Percentiles rank a stretch among this genome's conserved stretches.
Evolutionary conservation across 2,888 invertebrate species (phyloP).

Genomic region (Hemaris fuciformis): DNA sequence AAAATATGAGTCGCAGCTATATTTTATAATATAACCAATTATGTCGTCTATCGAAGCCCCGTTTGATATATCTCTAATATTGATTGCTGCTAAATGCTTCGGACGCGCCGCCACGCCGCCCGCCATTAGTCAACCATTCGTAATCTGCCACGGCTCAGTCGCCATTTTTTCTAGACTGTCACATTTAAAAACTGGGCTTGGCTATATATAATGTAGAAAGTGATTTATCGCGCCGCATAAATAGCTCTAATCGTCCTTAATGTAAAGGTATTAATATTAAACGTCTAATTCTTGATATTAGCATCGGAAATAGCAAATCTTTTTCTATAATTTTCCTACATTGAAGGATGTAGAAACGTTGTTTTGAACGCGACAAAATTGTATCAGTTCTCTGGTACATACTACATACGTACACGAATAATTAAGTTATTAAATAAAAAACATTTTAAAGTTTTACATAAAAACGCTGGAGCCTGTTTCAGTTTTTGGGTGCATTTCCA

Average conservation of each 20-base stretch:
- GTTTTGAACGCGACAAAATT: too few species aligned
- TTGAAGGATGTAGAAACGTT: too few species aligned
- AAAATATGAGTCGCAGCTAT: too few species aligned
- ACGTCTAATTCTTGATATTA: not conserved
- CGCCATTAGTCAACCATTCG: not conserved
- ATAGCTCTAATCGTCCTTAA: conserved; percentile 13
- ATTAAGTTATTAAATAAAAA: too few species aligned
- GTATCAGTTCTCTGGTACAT: too few species aligned
- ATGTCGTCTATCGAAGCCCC: not conserved
- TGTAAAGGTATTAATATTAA: conserved; percentile 11
- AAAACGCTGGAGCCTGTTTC: too few species aligned
- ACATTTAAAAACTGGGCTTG: not conserved
- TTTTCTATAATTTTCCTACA: not conserved
- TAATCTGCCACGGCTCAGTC: not conserved
- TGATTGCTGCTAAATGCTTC: not conserved
- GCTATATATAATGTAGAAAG: conserved; percentile 14
- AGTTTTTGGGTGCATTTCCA: too few species aligned
- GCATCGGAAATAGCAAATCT: not conserved
- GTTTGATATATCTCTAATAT: not conserved
- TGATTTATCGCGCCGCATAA: conserved; percentile 17
- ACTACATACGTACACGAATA: too few species aligned
- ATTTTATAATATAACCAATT: too few species aligned
- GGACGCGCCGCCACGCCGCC: not conserved
- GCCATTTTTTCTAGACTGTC: conserved; percentile 2
- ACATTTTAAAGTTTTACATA: too few species aligned